A percentile compares a stretch with the other conserved stretches of the same genome.
These are phyloP conservation scores for Amphimallon solstitiale DNA, from an alignment of 2,888 invertebrate species.

Conservation along the genomic window DNA sequence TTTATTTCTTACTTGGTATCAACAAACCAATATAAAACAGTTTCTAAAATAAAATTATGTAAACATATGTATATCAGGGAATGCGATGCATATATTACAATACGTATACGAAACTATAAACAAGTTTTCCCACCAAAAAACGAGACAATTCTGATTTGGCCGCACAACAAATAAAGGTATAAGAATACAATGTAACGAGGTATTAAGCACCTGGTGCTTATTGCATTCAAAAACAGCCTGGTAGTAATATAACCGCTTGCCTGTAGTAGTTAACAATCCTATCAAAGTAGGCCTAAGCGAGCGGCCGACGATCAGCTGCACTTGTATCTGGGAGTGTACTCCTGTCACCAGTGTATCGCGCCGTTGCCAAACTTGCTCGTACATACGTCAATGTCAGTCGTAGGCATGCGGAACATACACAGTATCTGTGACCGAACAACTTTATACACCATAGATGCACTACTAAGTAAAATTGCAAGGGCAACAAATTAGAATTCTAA, in stretches of 20 bases:
- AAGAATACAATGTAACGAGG: conserved; percentile 2
- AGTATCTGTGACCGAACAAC: background rate
- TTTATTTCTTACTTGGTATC: no score
- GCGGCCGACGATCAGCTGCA: conserved; percentile 37
- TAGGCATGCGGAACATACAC: conserved; percentile 47
- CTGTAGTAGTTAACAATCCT: conserved; percentile 7
- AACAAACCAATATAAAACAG: no score
- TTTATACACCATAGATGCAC: background rate
- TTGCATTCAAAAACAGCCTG: background rate
- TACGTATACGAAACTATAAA: background rate
- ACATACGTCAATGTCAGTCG: conserved; percentile 54
- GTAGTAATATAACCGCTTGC: conserved; percentile 1
- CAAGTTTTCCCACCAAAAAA: background rate
- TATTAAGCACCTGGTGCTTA: conserved; percentile 16
- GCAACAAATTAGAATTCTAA: no score
- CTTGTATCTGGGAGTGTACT: conserved; percentile 53
- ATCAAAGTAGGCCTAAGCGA: conserved; percentile 32
- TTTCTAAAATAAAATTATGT: no score
- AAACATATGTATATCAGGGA: no score
- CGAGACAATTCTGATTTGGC: background rate
- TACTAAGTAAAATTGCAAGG: background rate
- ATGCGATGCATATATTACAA: no score
- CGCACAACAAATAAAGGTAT: background rate
- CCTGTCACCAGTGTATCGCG: conserved; percentile 55
- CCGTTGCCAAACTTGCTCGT: conserved; percentile 52